phyloP scores from a whole-genome alignment of 2,888 invertebrate genomes.

The Stratiomys singularior region DNA sequence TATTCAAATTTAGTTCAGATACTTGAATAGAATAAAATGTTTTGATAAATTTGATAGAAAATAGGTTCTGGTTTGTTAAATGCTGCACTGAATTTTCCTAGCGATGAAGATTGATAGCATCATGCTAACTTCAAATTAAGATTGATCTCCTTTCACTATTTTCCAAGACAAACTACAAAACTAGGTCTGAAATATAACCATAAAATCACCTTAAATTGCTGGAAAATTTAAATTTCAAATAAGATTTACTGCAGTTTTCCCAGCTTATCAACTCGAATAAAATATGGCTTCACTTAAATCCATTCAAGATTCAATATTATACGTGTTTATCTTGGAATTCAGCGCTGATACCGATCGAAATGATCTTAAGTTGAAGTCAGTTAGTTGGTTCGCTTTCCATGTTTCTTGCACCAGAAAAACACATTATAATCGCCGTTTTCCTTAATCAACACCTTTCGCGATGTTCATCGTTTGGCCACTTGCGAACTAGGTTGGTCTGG shows the following conservation, averaged over 20 bases:
- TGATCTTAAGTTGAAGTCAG: conserved; percentile 17
- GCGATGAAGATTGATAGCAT: too few species aligned
- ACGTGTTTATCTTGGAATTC: conserved; percentile 39
- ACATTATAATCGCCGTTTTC: conserved; percentile 42
- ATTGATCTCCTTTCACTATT: not conserved
- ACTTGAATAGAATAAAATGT: too few species aligned
- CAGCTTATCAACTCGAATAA: conserved; percentile 36
- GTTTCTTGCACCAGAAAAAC: conserved; percentile 22
- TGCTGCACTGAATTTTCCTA: too few species aligned
- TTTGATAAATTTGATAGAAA: too few species aligned
- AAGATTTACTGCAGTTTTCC: conserved; percentile 24
- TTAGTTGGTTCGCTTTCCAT: not conserved
- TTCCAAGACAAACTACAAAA: not conserved
- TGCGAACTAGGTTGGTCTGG: conserved; percentile 27
- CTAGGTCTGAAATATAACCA: conserved; percentile 27
- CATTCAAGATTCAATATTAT: conserved; percentile 39
- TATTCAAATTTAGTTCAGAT: too few species aligned
- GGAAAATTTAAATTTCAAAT: conserved; percentile 39
- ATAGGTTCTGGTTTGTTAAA: too few species aligned
- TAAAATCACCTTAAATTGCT: conserved; percentile 34
- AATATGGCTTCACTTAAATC: conserved; percentile 38
- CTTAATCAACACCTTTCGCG: conserved; percentile 44
- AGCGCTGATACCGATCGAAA: conserved; percentile 30
- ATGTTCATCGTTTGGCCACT: conserved; percentile 24
- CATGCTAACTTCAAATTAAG: too few species aligned